Conservation (phyloP, 2,113 vertebrate genomes). For the Actinemys pallida region DNA sequence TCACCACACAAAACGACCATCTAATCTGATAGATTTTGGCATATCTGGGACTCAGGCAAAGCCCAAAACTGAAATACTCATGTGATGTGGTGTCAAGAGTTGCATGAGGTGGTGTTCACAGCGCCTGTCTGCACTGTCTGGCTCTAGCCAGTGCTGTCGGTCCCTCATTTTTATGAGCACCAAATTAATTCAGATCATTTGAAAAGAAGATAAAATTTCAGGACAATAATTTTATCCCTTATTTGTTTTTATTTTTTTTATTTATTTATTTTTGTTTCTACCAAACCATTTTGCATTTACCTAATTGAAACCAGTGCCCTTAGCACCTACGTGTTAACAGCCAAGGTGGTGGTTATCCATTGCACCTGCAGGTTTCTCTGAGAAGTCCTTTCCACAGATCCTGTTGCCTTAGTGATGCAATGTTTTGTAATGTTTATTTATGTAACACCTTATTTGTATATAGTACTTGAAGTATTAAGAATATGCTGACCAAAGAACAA, state of each 20-base stretch:
- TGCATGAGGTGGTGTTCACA: not conserved
- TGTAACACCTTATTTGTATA: not conserved
- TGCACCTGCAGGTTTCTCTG: not conserved
- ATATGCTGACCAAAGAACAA: not conserved
- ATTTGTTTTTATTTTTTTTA: not conserved
- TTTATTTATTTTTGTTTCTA: not conserved
- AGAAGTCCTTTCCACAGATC: not conserved
- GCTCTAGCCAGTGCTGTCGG: not conserved
- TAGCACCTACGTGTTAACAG: not conserved
- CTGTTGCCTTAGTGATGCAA: conserved; percentile 9
- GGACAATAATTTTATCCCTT: not conserved
- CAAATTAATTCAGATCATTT: conserved; percentile 17
- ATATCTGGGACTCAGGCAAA: not conserved
- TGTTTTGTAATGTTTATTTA: not conserved
- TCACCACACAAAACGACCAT: not conserved
- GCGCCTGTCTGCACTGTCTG: not conserved
- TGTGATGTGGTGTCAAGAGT: not conserved
- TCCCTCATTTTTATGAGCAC: not conserved
- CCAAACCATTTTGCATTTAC: fast-evolving
- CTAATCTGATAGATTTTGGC: conserved; percentile 22
- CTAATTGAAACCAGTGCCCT: not conserved
- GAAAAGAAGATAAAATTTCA: not conserved
- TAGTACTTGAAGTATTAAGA: not conserved
- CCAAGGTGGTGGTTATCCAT: not conserved
- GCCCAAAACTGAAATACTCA: not conserved